Conservation (phyloP, 2,113 vertebrate species). For the Galemys pyrenaicus region DNA sequence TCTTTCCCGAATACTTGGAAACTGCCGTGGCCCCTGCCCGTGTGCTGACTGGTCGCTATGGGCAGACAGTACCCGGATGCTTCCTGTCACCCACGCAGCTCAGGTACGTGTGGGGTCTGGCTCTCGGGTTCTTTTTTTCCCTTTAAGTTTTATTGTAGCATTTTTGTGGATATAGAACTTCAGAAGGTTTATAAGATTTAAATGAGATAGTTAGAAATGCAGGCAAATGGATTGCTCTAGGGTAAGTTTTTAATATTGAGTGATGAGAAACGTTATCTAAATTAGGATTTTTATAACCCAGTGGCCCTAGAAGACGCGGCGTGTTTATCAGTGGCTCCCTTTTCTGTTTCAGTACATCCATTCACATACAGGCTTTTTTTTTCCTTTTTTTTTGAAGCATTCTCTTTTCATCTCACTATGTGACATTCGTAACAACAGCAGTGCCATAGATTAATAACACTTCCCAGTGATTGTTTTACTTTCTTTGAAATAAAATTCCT, state of each 20-base stretch:
- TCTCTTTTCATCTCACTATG: not conserved
- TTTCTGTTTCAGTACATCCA: not conserved
- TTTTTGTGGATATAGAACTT: not conserved
- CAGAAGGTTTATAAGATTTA: not conserved
- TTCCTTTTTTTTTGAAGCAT: not conserved
- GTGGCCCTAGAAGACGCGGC: not conserved
- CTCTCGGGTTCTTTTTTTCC: rapidly evolving
- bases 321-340: not conserved
- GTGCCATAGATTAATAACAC: not conserved
- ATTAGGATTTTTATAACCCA: slow-evolving; percentile 31
- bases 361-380: not conserved
- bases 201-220: slow-evolving; percentile 20
- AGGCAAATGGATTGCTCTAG: not conserved
- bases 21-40: slow-evolving; percentile 74
- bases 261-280: slow-evolving; percentile 7
- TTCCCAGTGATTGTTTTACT: not conserved
- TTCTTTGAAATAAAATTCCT: not conserved
- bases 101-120: slow-evolving; percentile 83
- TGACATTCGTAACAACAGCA: not conserved
- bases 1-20: slow-evolving; percentile 56
- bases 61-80: slow-evolving; percentile 86
- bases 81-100: slow-evolving; percentile 84
- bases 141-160: slow-evolving; percentile 2
- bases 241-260: slow-evolving; percentile 38
- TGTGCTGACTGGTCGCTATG: slow-evolving; percentile 88